Evolutionary conservation across 2,797 vertebrate species (phyloP).

Genomic region (Molossus molossus): DNA sequence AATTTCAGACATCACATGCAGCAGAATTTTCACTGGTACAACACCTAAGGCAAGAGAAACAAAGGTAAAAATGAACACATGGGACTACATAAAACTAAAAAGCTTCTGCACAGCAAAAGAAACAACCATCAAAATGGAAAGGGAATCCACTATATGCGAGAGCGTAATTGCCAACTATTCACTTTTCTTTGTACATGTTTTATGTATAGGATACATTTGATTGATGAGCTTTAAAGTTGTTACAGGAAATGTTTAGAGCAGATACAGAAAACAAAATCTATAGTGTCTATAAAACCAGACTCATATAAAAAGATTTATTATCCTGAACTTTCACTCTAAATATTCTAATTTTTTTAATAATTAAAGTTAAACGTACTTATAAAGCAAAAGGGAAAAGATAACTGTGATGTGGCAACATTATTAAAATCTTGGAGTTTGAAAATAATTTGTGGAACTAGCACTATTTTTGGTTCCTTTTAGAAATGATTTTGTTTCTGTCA

Average conservation of each 20-base stretch:
- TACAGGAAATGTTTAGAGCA: conserved; percentile 75
- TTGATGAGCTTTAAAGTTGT: conserved; percentile 63
- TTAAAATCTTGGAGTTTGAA: conserved; percentile 25
- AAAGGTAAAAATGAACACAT: too few species aligned
- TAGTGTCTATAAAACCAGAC: conserved; percentile 3
- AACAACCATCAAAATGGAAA: too few species aligned
- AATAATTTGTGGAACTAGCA: background rate
- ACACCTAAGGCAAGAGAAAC: too few species aligned
- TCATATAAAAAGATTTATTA: conserved; percentile 59
- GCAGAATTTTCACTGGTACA: too few species aligned
- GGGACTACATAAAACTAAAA: too few species aligned
- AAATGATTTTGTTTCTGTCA: background rate
- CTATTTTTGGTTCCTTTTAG: conserved; percentile 11
- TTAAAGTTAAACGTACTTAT: conserved; percentile 53
- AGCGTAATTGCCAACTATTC: background rate
- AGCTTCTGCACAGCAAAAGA: too few species aligned
- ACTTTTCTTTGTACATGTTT: conserved; percentile 42
- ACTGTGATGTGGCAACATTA: background rate
- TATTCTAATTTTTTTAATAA: conserved; percentile 29
- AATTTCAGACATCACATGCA: too few species aligned
- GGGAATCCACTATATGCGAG: too few species aligned
- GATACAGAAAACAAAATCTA: conserved; percentile 59
- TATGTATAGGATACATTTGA: conserved; percentile 65
- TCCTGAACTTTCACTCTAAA: conserved; percentile 65
- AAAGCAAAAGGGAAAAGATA: background rate